phyloP scores from a whole-genome alignment of 30 jellyfish, hydroid and myxozoan genomes.

The Turritopsis rubra region DNA sequence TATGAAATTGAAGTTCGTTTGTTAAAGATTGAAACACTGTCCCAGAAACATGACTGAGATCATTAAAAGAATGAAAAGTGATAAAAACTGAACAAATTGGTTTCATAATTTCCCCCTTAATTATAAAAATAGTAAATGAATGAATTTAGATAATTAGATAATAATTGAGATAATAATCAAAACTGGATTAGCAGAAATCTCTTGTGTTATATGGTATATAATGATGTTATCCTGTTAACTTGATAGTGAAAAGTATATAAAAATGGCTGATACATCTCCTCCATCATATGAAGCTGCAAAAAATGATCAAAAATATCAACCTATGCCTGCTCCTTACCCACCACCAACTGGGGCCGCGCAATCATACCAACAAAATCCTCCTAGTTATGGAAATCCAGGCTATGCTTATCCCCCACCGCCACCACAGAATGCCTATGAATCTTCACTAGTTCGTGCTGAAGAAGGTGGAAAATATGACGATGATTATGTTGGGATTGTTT shows the following conservation, averaged over 20 bases:
- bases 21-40: too few species aligned
- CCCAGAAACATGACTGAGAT: too few species aligned
- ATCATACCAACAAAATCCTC: background rate
- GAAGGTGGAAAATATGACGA: background rate
- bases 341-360: conserved; percentile 19
- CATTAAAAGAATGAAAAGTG: too few species aligned
- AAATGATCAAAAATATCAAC: conserved; percentile 12
- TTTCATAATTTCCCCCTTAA: too few species aligned
- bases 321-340: conserved; percentile 22
- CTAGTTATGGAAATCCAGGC: background rate
- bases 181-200: too few species aligned
- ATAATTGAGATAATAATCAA: too few species aligned
- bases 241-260: background rate
- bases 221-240: background rate
- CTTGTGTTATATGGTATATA: too few species aligned
- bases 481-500: background rate
- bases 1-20: too few species aligned
- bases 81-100: too few species aligned
- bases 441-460: background rate
- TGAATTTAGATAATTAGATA: too few species aligned
- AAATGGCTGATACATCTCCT: conserved; percentile 5
- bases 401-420: conserved; percentile 15
- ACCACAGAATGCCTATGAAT: background rate
- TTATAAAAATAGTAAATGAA: too few species aligned
- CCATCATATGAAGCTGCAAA: conserved; percentile 25